A percentile compares a stretch with the other conserved stretches of the same genome.
These are phyloP conservation scores for Eupsilia transversa DNA, from an alignment of 2,888 invertebrate species.

Conservation along the genomic window DNA sequence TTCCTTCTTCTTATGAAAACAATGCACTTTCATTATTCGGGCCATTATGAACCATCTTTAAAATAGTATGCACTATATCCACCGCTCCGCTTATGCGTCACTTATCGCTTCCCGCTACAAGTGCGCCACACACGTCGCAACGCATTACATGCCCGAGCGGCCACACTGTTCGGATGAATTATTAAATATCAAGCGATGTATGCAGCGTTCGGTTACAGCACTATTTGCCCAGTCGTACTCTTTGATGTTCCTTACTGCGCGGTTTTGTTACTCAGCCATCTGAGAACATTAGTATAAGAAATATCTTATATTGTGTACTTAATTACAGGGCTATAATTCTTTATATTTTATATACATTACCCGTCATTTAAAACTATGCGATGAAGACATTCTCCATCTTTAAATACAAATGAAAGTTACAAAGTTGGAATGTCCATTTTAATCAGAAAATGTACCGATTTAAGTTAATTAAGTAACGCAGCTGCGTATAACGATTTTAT, in stretches of 20 bases:
- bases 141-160: constrained; percentile 82
- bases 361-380: neutral
- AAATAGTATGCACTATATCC: neutral
- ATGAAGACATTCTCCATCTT: neutral
- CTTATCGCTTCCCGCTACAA: constrained; percentile 63
- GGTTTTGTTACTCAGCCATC: constrained; percentile 37
- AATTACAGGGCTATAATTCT: constrained; percentile 6
- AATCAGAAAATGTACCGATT: constrained; percentile 24
- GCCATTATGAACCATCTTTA: neutral
- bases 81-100: constrained; percentile 49
- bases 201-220: constrained; percentile 76
- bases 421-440: constrained; percentile 25
- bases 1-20: neutral
- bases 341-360: neutral
- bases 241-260: constrained; percentile 47
- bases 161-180: constrained; percentile 83
- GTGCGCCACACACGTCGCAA: constrained; percentile 74
- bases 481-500: constrained; percentile 48
- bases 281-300: constrained; percentile 10
- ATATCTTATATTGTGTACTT: constrained; percentile 30
- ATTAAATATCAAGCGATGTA: constrained; percentile 82
- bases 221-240: constrained; percentile 50
- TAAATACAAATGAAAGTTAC: constrained; percentile 21
- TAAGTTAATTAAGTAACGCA: constrained; percentile 39
- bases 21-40: neutral